Conservation (phyloP, 2,113 vertebrate species). For the Ophthalmotilapia sp. region DNA sequence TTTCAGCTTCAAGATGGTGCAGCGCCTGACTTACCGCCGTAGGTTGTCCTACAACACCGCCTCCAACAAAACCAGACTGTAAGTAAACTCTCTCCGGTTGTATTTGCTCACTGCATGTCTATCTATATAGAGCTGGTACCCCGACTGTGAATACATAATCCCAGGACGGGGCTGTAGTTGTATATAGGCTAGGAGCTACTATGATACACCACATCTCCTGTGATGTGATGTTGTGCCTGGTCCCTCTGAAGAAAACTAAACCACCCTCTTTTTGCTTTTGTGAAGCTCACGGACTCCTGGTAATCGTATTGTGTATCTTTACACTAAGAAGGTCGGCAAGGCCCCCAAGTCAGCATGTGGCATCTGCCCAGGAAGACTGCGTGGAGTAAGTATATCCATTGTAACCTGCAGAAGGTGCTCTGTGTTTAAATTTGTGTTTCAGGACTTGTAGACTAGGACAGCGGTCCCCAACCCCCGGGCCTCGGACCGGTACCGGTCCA, state of each 20-base stretch:
- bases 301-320: constrained; percentile 96
- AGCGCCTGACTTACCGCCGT: constrained; percentile 96
- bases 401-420: neutral
- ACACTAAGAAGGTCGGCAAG: constrained; percentile 98
- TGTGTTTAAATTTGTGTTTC: neutral
- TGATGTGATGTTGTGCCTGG: neutral
- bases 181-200: neutral
- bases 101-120: neutral
- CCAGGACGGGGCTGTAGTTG: neutral
- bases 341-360: constrained; percentile 96
- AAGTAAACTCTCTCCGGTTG: constrained; percentile 48
- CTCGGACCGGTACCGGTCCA: rapidly evolving
- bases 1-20: constrained; percentile 81
- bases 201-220: neutral
- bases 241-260: neutral
- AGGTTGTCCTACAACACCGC: constrained; percentile 99
- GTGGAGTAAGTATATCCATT: constrained; percentile 80
- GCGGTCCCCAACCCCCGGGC: too few relatives aligned
- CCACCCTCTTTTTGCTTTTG: neutral
- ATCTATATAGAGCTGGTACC: neutral
- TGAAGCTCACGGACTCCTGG: constrained; percentile 92
- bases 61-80: constrained; percentile 98
- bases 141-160: rapidly evolving
- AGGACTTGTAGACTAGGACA: neutral
- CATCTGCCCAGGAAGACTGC: constrained; percentile 91